phyloP scores from a whole-genome alignment of 2,888 invertebrate genomes.

The Sisyra nigra region DNA sequence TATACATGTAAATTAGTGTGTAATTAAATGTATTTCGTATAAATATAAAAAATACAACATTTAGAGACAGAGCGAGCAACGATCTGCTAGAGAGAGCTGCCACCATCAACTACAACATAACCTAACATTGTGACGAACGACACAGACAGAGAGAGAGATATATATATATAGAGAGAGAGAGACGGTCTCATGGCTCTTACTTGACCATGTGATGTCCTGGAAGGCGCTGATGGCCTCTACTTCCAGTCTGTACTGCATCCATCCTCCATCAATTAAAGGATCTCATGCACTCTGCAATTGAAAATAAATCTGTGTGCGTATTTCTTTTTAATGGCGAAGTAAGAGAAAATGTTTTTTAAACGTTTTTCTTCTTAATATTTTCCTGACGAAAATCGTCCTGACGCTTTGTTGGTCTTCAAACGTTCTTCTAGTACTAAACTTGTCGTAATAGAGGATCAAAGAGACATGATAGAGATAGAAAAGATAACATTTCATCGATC shows the following conservation, averaged over 20 bases:
- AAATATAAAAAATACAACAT: slow-evolving; percentile 2
- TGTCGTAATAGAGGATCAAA: neutral
- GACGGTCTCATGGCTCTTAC: slow-evolving; percentile 21
- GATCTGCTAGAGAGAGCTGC: slow-evolving; percentile 6
- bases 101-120: slow-evolving; percentile 29
- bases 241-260: slow-evolving; percentile 31
- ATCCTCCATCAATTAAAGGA: slow-evolving; percentile 25
- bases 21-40: too few species aligned
- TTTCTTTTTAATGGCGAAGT: neutral
- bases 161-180: slow-evolving; percentile 11
- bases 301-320: slow-evolving; percentile 12
- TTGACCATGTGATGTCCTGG: slow-evolving; percentile 19
- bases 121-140: slow-evolving; percentile 16
- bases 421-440: neutral
- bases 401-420: neutral
- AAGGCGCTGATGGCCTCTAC: slow-evolving; percentile 33
- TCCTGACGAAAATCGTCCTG: neutral
- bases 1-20: too few species aligned
- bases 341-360: neutral
- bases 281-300: slow-evolving; percentile 41
- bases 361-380: neutral
- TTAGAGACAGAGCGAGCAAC: slow-evolving; percentile 5
- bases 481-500: too few species aligned
- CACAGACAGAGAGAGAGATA: slow-evolving; percentile 13
- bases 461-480: too few species aligned